phyloP scores from a whole-genome alignment of 2,797 vertebrate genomes.

The Enteromius radiatus region DNA sequence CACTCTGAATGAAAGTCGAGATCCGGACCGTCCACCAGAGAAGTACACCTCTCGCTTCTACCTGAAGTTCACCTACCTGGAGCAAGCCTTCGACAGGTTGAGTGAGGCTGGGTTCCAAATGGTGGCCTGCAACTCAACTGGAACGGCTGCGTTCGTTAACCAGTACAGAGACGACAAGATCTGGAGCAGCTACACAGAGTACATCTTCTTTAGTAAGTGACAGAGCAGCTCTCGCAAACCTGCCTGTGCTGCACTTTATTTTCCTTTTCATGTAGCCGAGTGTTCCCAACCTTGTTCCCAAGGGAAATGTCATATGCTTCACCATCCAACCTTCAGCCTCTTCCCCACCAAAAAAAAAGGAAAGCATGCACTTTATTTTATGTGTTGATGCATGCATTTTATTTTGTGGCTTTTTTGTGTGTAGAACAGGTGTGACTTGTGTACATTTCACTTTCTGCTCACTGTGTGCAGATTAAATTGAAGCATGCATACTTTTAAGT shows the following conservation, averaged over 20 bases:
- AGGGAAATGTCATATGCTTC: conserved; percentile 2
- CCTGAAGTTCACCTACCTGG: conserved; percentile 89
- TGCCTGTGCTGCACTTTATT: conserved; percentile 21
- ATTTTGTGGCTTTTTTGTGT: conserved; percentile 3
- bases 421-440: conserved; percentile 2
- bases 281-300: neutral
- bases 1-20: conserved; percentile 87
- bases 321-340: neutral
- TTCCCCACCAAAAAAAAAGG: neutral
- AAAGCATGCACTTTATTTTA: conserved; percentile 6
- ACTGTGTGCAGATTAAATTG: neutral
- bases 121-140: conserved; percentile 89
- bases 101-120: conserved; percentile 88
- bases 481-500: neutral
- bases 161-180: conserved; percentile 88
- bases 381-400: neutral
- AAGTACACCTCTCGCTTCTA: conserved; percentile 90
- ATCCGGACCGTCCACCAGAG: conserved; percentile 87
- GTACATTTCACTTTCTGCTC: neutral
- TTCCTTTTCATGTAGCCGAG: conserved; percentile 12
- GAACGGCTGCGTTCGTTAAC: conserved; percentile 83
- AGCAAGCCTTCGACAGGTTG: conserved; percentile 88
- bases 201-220: conserved; percentile 90
- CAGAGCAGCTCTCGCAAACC: conserved; percentile 16
- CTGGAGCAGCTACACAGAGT: conserved; percentile 91